A percentile compares a stretch with the other conserved stretches of the same genome.
Conservation (phyloP, 2,888 invertebrate genomes). For the Scrobipalpa atriplicella region DNA sequence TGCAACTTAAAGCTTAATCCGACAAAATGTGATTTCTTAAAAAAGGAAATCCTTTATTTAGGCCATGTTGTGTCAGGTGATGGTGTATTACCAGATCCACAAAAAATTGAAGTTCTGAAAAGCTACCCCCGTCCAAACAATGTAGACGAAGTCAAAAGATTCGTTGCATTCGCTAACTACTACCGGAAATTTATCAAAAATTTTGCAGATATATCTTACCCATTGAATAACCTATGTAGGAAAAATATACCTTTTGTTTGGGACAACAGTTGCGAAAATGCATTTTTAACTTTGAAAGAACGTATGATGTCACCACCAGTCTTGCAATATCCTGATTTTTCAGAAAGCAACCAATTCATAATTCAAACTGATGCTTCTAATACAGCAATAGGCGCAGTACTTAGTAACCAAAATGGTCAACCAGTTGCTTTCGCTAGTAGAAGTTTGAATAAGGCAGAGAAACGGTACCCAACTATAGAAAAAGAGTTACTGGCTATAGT, state of each 20-base stretch:
- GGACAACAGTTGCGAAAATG: constrained; percentile 25
- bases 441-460: constrained; percentile 32
- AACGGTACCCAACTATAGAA: constrained; percentile 22
- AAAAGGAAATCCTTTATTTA: constrained; percentile 19
- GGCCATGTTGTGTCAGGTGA: constrained; percentile 25
- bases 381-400: constrained; percentile 29
- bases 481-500: constrained; percentile 32
- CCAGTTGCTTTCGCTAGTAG: constrained; percentile 36
- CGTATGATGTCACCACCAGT: constrained; percentile 24
- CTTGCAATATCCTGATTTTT: constrained; percentile 32
- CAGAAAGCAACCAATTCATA: constrained; percentile 29
- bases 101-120: constrained; percentile 9
- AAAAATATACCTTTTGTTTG: constrained; percentile 32
- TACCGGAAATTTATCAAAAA: constrained; percentile 30
- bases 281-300: constrained; percentile 30
- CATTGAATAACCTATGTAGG: constrained; percentile 33
- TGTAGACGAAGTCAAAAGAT: constrained; percentile 19
- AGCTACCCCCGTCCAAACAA: constrained; percentile 14
- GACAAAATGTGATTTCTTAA: constrained; percentile 25
- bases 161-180: constrained; percentile 25
- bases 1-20: constrained; percentile 32
- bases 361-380: constrained; percentile 31
- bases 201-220: constrained; percentile 32
- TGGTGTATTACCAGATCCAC: constrained; percentile 23
- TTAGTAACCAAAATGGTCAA: constrained; percentile 21